These are phyloP conservation scores for Marcusenius ussheri DNA, from an alignment of 2,113 vertebrate species.

Conservation along the genomic window DNA sequence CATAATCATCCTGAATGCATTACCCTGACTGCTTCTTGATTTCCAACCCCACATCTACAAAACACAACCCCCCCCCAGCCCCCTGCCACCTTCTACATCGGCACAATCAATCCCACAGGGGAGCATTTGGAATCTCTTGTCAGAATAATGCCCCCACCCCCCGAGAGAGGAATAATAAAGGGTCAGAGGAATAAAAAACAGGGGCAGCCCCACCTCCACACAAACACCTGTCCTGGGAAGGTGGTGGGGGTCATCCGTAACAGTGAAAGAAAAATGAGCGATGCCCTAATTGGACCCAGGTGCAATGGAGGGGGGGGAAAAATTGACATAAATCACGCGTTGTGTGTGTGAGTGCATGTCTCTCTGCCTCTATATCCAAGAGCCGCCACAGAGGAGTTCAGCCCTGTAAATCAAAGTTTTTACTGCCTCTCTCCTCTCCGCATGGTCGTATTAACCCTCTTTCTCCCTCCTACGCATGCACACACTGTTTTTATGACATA, in stretches of 20 bases:
- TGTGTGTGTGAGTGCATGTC: neutral
- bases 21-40: neutral
- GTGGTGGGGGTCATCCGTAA: slow-evolving; percentile 10
- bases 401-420: slow-evolving; percentile 54
- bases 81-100: neutral
- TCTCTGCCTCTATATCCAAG: neutral
- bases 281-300: slow-evolving; percentile 43
- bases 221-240: slow-evolving; percentile 30
- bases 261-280: neutral
- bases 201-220: neutral
- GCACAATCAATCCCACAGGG: neutral
- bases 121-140: neutral
- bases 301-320: neutral
- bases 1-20: neutral
- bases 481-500: neutral
- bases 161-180: neutral
- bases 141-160: neutral
- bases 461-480: slow-evolving; percentile 31
- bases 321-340: neutral
- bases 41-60: neutral
- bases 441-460: slow-evolving; percentile 28
- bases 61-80: neutral
- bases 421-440: slow-evolving; percentile 46
- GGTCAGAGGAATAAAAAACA: neutral
- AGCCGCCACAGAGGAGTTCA: slow-evolving; percentile 41